A percentile compares a stretch with the other conserved stretches of the same genome.
Evolutionary conservation across 2,113 vertebrate species (phyloP).

Genomic region (Alces alces): DNA sequence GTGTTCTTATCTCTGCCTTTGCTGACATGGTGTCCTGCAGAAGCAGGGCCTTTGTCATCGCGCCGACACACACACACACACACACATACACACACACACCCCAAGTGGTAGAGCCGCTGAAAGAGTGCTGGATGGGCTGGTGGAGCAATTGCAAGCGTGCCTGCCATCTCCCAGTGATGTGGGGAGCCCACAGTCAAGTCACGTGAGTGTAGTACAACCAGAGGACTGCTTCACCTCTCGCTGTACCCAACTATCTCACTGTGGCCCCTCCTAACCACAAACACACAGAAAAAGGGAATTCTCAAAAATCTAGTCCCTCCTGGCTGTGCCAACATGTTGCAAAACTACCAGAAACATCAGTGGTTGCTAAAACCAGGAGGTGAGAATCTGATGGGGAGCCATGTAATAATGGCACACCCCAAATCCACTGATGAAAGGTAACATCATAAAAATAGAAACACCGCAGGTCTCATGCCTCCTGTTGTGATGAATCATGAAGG

Average conservation of each 20-base stretch:
- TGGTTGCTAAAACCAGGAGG: too few species aligned
- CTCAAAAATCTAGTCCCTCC: background rate
- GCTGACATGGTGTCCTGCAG: background rate
- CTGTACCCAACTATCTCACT: background rate
- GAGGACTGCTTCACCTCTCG: accelerated
- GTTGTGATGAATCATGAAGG: background rate
- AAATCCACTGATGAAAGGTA: background rate
- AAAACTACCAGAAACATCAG: background rate
- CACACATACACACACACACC: too few species aligned
- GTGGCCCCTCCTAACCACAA: background rate
- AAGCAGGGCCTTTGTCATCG: background rate
- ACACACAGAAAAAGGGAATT: background rate
- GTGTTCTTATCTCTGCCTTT: too few species aligned
- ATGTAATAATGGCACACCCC: too few species aligned
- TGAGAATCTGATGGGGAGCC: background rate
- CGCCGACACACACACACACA: background rate
- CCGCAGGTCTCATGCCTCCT: background rate
- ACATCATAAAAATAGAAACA: background rate
- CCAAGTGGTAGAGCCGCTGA: too few species aligned
- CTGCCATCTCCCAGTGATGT: background rate
- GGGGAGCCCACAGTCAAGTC: background rate
- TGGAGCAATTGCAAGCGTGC: background rate
- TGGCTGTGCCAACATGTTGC: background rate
- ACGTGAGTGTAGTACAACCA: too few species aligned
- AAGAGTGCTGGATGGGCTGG: accelerated